A percentile compares a stretch with the other conserved stretches of the same genome.
phyloP scores from a whole-genome alignment of 1,140 invertebrate species.

The Drosophila azteca region DNA sequence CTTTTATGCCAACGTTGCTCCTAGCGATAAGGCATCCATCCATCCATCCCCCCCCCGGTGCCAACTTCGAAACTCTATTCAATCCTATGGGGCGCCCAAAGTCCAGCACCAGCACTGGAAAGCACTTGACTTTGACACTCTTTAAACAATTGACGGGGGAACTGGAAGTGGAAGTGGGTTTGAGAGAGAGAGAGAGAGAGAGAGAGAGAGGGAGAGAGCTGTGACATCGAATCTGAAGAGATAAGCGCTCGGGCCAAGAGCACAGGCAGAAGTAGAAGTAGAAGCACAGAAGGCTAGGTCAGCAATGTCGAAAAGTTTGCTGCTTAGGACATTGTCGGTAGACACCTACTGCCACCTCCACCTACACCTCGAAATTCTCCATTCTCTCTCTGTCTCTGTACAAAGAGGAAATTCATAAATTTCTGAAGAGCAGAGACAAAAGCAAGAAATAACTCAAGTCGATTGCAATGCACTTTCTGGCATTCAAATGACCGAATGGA shows the following conservation, averaged over 20 bases:
- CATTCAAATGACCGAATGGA: conserved; percentile 14
- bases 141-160: conserved; percentile 76
- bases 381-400: too few species aligned
- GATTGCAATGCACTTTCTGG: conserved; percentile 10
- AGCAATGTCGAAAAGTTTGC: conserved; percentile 66
- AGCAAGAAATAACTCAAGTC: conserved; percentile 17
- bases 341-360: not conserved
- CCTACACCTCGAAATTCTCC: too few species aligned
- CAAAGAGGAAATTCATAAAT: conserved; percentile 8
- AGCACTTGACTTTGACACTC: conserved; percentile 80
- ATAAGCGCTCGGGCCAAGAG: conserved; percentile 53
- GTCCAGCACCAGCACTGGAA: conserved; percentile 60
- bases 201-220: conserved; percentile 20
- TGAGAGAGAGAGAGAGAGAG: not conserved
- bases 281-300: conserved; percentile 28
- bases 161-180: conserved; percentile 1
- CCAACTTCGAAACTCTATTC: not conserved
- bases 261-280: not conserved
- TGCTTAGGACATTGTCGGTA: conserved; percentile 28
- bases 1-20: conserved; percentile 77
- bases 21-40: conserved; percentile 59
- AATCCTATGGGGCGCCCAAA: conserved; percentile 30
- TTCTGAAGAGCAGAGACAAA: conserved; percentile 25
- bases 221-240: conserved; percentile 67
- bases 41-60: not conserved